Conservation (phyloP, 1,140 invertebrate species). For the Drosophila murphyi region DNA sequence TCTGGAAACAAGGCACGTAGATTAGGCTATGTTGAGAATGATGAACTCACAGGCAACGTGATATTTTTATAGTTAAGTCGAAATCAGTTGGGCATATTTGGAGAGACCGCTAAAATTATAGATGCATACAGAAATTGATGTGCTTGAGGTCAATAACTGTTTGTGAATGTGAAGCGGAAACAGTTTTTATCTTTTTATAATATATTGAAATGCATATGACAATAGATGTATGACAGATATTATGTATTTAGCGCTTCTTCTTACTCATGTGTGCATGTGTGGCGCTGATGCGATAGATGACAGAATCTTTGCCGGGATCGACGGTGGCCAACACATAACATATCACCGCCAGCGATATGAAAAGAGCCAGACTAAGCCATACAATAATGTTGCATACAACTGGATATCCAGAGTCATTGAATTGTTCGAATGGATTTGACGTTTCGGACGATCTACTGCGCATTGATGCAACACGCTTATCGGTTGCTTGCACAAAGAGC, state of each 20-base stretch:
- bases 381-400: constrained; percentile 96
- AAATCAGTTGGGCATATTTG: neutral
- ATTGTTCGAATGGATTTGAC: constrained; percentile 84
- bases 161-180: neutral
- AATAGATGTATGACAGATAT: too few relatives aligned
- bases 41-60: constrained; percentile 22
- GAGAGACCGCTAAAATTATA: too few relatives aligned
- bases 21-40: neutral
- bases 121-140: too few relatives aligned
- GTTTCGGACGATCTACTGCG: constrained; percentile 35
- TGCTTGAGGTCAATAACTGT: neutral
- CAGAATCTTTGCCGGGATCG: constrained; percentile 97
- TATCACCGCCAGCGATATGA: constrained; percentile 92
- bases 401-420: constrained; percentile 88
- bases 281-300: constrained; percentile 98
- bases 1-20: constrained; percentile 33
- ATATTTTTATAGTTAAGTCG: neutral
- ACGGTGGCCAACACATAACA: constrained; percentile 94
- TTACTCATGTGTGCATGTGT: constrained; percentile 87
- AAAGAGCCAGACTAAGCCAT: constrained; percentile 91
- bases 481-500: constrained; percentile 88
- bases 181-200: too few relatives aligned
- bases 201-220: too few relatives aligned
- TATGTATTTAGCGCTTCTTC: neutral
- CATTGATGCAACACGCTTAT: constrained; percentile 84